A percentile compares a stretch with the other conserved stretches of the same genome.
Conservation (phyloP, 1,140 invertebrate genomes). For the Drosophila nigrodunni region DNA sequence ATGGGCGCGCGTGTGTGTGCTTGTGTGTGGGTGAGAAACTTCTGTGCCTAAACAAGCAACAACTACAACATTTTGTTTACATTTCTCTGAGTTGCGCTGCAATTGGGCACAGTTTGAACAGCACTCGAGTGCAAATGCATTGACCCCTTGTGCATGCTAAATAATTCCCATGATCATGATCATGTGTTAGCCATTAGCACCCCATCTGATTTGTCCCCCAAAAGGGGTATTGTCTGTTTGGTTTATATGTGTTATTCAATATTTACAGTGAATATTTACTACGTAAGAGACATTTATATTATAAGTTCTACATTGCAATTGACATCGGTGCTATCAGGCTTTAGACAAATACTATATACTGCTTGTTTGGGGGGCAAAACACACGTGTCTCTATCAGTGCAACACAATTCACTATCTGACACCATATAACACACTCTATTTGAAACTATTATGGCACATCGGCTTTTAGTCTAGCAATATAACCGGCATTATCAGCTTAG, state of each 20-base stretch:
- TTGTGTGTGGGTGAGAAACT: conserved; percentile 13
- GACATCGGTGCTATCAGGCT: conserved; percentile 13
- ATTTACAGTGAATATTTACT: background rate
- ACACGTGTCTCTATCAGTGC: conserved; percentile 18
- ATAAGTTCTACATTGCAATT: background rate
- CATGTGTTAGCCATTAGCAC: conserved; percentile 26
- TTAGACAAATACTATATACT: conserved; percentile 8
- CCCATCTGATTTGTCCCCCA: conserved; percentile 22
- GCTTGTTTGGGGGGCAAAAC: background rate
- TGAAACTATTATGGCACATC: background rate
- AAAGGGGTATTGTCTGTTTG: conserved; percentile 6
- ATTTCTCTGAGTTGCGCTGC: conserved; percentile 21
- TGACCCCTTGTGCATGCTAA: conserved; percentile 34
- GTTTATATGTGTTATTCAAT: conserved; percentile 15
- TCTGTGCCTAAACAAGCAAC: conserved; percentile 19
- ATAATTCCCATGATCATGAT: conserved; percentile 39
- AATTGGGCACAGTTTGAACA: conserved; percentile 45
- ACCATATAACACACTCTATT: conserved; percentile 13
- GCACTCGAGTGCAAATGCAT: conserved; percentile 35
- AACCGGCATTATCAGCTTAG: conserved; percentile 5
- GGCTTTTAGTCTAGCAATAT: background rate
- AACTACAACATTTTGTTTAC: conserved; percentile 47
- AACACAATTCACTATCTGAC: conserved; percentile 17
- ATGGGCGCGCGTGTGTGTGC: background rate
- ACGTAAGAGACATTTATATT: background rate